phyloP scores from a whole-genome alignment of 2,888 invertebrate species.

The Papilio gigon region DNA sequence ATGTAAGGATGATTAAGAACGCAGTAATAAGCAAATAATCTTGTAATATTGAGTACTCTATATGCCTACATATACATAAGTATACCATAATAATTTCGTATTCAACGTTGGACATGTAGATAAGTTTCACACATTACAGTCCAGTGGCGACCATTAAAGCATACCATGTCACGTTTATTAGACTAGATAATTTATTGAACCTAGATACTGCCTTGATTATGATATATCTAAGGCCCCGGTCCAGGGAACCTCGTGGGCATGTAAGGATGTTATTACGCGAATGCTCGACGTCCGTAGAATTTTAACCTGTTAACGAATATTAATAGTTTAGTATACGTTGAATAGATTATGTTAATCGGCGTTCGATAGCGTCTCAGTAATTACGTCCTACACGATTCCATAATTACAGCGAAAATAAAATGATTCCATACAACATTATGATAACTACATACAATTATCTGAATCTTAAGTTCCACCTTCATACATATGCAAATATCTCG shows the following conservation, averaged over 20 bases:
- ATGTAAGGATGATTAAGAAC: no score
- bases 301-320: slow-evolving; percentile 34
- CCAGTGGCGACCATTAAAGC: slow-evolving; percentile 19
- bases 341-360: slow-evolving; percentile 36
- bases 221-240: slow-evolving; percentile 30
- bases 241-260: slow-evolving; percentile 25
- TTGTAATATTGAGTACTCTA: no score
- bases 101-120: slow-evolving; percentile 12
- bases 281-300: slow-evolving; percentile 20
- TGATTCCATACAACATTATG: slow-evolving; percentile 1
- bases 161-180: slow-evolving; percentile 36
- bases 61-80: no score
- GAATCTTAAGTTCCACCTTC: background rate
- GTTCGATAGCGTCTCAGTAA: slow-evolving; percentile 17
- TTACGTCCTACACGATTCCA: slow-evolving; percentile 23
- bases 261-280: slow-evolving; percentile 33
- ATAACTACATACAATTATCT: slow-evolving; percentile 20
- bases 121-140: slow-evolving; percentile 20
- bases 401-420: slow-evolving; percentile 33
- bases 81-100: slow-evolving; percentile 15
- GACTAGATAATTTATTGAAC: slow-evolving; percentile 34
- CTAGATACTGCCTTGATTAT: slow-evolving; percentile 36
- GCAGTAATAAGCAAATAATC: no score
- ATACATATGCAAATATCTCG: slow-evolving; percentile 14
- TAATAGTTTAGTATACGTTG: slow-evolving; percentile 10